These are phyloP conservation scores for Crax fasciolata DNA, from an alignment of 2,797 vertebrate genomes.

Conservation along the genomic window DNA sequence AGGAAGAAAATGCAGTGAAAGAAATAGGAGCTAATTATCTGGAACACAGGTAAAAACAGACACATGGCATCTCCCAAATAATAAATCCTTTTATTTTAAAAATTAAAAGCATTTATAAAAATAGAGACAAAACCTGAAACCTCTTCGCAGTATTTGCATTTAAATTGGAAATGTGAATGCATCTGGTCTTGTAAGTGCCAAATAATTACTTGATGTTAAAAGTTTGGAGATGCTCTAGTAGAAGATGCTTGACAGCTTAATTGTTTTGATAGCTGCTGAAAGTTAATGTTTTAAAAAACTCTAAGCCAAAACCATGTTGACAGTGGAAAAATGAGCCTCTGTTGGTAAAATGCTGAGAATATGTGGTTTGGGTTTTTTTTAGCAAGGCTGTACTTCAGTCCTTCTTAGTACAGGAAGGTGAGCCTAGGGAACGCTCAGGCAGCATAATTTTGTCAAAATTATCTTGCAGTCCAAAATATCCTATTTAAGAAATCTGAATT, in stretches of 20 bases:
- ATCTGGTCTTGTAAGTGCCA: constrained; percentile 70
- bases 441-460: neutral
- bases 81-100: constrained; percentile 10
- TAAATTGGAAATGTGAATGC: constrained; percentile 77
- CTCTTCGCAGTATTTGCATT: constrained; percentile 76
- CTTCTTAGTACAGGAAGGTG: neutral
- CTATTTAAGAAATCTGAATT: neutral
- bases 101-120: constrained; percentile 66
- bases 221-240: constrained; percentile 61
- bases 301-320: neutral
- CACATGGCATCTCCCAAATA: constrained; percentile 15
- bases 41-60: neutral
- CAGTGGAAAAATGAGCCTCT: neutral
- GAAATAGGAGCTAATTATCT: constrained; percentile 55
- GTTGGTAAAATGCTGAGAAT: neutral
- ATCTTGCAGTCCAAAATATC: neutral
- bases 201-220: constrained; percentile 76
- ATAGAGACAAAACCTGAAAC: constrained; percentile 55
- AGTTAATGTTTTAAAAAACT: constrained; percentile 31
- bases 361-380: neutral
- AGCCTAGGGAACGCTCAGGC: neutral
- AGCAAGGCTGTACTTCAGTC: neutral
- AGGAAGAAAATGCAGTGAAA: neutral
- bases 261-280: constrained; percentile 57
- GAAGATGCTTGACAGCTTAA: constrained; percentile 69